Evolutionary conservation across 2,797 vertebrate genomes (phyloP), one percentile per base, ranked within the genome.

Genomic region (Neostethus bicornis): DNA sequence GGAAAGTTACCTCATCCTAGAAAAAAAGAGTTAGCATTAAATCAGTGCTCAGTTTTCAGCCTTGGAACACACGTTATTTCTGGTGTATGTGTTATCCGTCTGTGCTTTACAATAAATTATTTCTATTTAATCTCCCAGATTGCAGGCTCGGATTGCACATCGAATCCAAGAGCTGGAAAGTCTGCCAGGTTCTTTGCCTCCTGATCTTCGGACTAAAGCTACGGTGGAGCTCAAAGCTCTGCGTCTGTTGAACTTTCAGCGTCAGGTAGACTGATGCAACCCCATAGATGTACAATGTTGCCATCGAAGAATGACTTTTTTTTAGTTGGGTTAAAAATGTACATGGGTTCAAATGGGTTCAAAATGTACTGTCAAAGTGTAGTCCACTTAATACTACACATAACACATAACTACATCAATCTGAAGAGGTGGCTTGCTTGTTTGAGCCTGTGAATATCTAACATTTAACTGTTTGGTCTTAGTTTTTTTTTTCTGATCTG

Each of bases 101-200:
- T n/a, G n/a, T n/a, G n/a, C 2, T 20, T 12, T 31, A 13, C 29
- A 34, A 5, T 34, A 31, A 14, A 5, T 14, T 2, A 14, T 34
- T 5, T 31, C 21, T 34, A 16, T 4, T 0, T 50, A 1, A 34
- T 29, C 17, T 37, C 49, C 21, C 76, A 99, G 97, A 47, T 90
- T 99, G 69, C 97, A 99, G 86, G 97, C 97, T 85, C 94, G 96
- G 67, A 97, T 99, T 67, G 95, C 95, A 67, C 97, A 99, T 73
- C 93, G 96, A 77, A 99, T 99, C 77, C 96, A 98, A 81, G 96
- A 99, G 49, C 92, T 99, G 78, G 96, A 99, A 78, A 98, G 95
- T 81, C 88, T 99, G n/a, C 97, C 97, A 5, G 97, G 97, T 54
- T 96, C 96, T 11, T 69, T 99, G 66, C 95, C 97, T 12, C 95